Percentiles rank a stretch among this genome's conserved stretches.
Conservation (phyloP, 2,888 invertebrate species). For the Drosophila longiperda region DNA sequence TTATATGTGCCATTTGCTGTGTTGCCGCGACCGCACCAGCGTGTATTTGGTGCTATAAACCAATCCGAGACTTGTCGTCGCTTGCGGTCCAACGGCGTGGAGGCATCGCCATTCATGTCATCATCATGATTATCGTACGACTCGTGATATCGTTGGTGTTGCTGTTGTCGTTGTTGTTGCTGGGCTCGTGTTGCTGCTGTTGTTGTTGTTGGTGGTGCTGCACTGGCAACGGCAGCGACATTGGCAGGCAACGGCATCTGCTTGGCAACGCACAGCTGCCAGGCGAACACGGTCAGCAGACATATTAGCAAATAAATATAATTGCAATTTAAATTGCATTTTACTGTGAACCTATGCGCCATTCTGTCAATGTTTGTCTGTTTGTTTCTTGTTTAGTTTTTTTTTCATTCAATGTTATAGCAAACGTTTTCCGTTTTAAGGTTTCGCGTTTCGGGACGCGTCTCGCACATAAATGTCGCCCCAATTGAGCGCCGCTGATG, state of each 20-base stretch:
- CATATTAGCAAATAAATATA: conserved; percentile 37
- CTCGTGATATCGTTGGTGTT: conserved; percentile 63
- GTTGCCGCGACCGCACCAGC: conserved; percentile 97
- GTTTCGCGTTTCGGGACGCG: conserved; percentile 44
- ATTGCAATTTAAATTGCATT: conserved; percentile 27
- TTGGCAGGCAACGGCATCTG: conserved; percentile 60
- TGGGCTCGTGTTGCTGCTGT: conserved; percentile 28
- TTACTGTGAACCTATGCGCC: conserved; percentile 19
- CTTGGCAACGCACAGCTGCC: conserved; percentile 51
- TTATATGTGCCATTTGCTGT: conserved; percentile 90
- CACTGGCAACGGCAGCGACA: conserved; percentile 48
- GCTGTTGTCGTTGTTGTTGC: conserved; percentile 19
- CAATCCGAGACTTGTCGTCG: conserved; percentile 86
- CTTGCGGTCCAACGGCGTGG: conserved; percentile 33
- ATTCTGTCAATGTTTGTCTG: conserved; percentile 27
- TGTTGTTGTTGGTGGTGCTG: conserved; percentile 38
- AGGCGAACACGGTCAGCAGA: conserved; percentile 37
- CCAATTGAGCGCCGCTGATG: conserved; percentile 13
- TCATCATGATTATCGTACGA: conserved; percentile 69
- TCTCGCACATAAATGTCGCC: conserved; percentile 38
- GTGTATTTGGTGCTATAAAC: conserved; percentile 94
- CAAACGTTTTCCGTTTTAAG: conserved; percentile 37
- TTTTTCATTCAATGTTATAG: conserved; percentile 37
- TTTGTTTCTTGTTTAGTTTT: not conserved
- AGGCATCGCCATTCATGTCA: conserved; percentile 36